phyloP scores from a whole-genome alignment of 2,797 vertebrate genomes.

The Poecilia velifera region DNA sequence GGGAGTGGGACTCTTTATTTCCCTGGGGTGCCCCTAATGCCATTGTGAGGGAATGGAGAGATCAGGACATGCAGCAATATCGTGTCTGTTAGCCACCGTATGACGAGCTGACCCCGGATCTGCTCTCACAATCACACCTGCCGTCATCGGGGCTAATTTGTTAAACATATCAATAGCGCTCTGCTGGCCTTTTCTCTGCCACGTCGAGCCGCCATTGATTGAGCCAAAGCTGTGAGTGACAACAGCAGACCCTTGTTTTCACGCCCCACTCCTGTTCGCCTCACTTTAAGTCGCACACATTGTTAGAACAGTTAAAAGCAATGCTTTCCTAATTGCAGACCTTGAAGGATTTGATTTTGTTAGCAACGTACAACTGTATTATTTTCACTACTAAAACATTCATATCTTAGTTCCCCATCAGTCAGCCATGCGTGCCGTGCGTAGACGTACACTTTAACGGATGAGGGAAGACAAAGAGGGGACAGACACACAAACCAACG shows the following conservation, averaged over 20 bases:
- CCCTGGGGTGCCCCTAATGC: slow-evolving; percentile 84
- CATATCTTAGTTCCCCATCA: slow-evolving; percentile 14
- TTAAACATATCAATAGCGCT: slow-evolving; percentile 87
- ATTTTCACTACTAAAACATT: slow-evolving; percentile 1
- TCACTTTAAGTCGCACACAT: slow-evolving; percentile 30
- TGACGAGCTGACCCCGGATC: slow-evolving; percentile 82
- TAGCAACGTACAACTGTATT: slow-evolving; percentile 21
- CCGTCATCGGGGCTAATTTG: slow-evolving; percentile 84
- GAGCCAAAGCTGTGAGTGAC: slow-evolving; percentile 62
- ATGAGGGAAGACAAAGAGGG: slow-evolving; percentile 56
- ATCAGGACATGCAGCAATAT: slow-evolving; percentile 85
- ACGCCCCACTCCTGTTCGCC: slow-evolving; percentile 13
- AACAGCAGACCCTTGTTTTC: slow-evolving; percentile 45
- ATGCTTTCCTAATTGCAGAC: slow-evolving; percentile 20
- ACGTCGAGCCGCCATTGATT: slow-evolving; percentile 68
- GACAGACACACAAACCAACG: slow-evolving; percentile 60
- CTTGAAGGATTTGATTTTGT: slow-evolving; percentile 7
- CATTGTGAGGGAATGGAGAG: slow-evolving; percentile 87
- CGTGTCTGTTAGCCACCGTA: slow-evolving; percentile 85
- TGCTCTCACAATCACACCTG: slow-evolving; percentile 81
- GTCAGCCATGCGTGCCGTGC: slow-evolving; percentile 36
- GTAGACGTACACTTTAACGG: slow-evolving; percentile 38
- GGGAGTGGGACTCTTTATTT: slow-evolving; percentile 84
- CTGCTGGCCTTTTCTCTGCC: slow-evolving; percentile 66
- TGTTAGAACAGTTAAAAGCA: slow-evolving; percentile 7